Conservation (phyloP, 2,888 invertebrate genomes). For the Theretra japonica region DNA sequence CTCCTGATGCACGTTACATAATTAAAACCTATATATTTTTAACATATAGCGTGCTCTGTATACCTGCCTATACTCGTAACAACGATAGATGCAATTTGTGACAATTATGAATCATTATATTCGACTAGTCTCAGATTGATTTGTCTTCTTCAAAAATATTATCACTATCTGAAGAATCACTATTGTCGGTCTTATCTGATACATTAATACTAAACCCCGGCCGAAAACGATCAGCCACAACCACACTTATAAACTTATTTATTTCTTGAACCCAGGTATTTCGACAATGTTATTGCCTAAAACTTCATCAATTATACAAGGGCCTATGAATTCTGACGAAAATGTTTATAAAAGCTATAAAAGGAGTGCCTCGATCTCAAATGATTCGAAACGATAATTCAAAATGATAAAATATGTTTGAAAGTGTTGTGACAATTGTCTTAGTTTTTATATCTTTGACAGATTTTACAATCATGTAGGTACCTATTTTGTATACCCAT, state of each 20-base stretch:
- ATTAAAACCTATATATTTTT: too few relatives aligned
- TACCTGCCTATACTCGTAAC: too few relatives aligned
- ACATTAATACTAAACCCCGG: constrained; percentile 28
- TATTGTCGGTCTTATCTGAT: background rate
- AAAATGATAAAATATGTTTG: constrained; percentile 1
- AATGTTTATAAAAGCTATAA: background rate
- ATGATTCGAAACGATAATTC: background rate
- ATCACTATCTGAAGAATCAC: background rate
- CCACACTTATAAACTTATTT: background rate
- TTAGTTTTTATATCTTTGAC: constrained; percentile 12
- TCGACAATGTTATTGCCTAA: constrained; percentile 8
- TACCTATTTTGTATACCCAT: too few relatives aligned
- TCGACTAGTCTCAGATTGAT: background rate
- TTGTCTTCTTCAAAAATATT: background rate
- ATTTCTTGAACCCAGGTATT: background rate
- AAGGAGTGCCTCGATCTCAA: background rate
- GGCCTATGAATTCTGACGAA: constrained; percentile 8
- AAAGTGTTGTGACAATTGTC: background rate
- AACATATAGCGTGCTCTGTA: too few relatives aligned
- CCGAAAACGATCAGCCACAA: background rate
- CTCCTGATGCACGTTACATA: constrained; percentile 5
- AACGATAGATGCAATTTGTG: too few relatives aligned
- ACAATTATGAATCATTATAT: background rate
- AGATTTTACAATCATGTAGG: too few relatives aligned
- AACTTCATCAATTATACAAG: background rate